These are phyloP conservation scores for Tipula unca DNA, from an alignment of 2,888 invertebrate species.

Conservation along the genomic window DNA sequence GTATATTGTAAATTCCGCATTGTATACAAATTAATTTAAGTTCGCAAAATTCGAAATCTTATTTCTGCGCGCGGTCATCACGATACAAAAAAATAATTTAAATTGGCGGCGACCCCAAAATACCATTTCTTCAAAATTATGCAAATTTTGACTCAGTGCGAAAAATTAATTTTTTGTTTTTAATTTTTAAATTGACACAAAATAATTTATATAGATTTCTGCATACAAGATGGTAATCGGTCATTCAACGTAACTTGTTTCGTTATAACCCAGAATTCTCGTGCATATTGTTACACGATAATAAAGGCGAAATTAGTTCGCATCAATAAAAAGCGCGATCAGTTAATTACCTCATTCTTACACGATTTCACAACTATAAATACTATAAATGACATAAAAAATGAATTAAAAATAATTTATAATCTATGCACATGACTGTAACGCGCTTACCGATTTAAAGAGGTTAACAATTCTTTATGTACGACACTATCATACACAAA, in stretches of 20 bases:
- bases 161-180: no score
- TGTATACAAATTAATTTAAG: no score
- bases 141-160: not conserved
- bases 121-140: not conserved
- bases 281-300: not conserved
- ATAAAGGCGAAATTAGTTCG: no score
- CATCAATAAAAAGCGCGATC: not conserved
- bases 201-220: not conserved
- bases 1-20: no score
- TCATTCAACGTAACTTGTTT: not conserved
- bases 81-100: not conserved
- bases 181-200: not conserved
- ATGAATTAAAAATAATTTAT: no score
- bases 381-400: not conserved
- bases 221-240: not conserved
- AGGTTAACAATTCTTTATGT: not conserved
- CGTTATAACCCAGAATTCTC: not conserved
- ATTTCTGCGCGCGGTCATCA: no score
- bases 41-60: no score
- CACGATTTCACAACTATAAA: not conserved
- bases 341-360: not conserved
- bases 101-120: not conserved
- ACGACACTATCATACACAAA: not conserved
- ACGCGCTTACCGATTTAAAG: not conserved
- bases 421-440: not conserved